phyloP scores from a whole-genome alignment of 2,113 vertebrate genomes.

The Girardinichthys multiradiatus region DNA sequence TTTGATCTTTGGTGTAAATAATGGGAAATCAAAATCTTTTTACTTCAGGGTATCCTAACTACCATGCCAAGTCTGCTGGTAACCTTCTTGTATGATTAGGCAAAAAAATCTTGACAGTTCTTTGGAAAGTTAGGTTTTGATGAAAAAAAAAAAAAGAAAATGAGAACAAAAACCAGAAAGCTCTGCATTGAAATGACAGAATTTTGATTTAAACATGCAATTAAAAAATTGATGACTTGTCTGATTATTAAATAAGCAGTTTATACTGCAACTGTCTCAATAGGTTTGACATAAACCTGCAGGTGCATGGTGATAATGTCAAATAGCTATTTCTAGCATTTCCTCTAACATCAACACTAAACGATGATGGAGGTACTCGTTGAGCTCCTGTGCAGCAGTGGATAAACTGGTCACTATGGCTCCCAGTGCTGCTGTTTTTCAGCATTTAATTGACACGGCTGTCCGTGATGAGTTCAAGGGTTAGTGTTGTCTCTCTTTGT shows the following conservation, averaged over 20 bases:
- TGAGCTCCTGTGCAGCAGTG: constrained; percentile 44
- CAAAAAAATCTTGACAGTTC: too few relatives aligned
- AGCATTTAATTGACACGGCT: constrained; percentile 81
- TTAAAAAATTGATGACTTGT: not conserved
- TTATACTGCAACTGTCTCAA: not conserved
- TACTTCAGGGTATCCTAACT: too few relatives aligned
- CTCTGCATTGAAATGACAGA: too few relatives aligned
- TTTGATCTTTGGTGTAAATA: too few relatives aligned
- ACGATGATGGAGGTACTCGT: constrained; percentile 35
- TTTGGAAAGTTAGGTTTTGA: too few relatives aligned
- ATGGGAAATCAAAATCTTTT: too few relatives aligned
- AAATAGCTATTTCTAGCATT: constrained; percentile 37
- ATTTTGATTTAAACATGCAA: not conserved
- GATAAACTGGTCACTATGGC: constrained; percentile 67
- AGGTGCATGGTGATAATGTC: constrained; percentile 12
- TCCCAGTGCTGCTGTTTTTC: constrained; percentile 78
- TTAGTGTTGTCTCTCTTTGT: constrained; percentile 82
- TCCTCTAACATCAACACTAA: constrained; percentile 34
- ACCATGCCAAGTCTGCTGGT: too few relatives aligned
- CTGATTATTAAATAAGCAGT: not conserved
- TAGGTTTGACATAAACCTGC: constrained; percentile 2
- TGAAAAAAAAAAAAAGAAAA: not conserved
- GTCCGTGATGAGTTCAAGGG: constrained; percentile 81
- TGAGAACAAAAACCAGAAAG: not conserved
- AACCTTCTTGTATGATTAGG: too few relatives aligned